These are phyloP conservation scores for Pseudocheirus occidentalis DNA, from an alignment of 2,797 vertebrate species.

Conservation along the genomic window DNA sequence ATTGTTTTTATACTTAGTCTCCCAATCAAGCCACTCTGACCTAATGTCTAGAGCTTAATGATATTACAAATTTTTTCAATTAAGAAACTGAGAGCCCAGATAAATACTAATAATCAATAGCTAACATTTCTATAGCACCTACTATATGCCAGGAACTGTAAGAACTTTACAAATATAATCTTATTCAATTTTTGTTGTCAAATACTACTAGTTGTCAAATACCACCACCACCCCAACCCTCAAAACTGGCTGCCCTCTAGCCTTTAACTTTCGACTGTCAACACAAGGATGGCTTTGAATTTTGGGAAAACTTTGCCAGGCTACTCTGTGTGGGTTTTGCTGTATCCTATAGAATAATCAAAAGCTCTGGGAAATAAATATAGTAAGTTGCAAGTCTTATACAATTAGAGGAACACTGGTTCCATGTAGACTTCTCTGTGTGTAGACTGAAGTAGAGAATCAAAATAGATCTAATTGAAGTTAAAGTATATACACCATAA, in stretches of 20 bases:
- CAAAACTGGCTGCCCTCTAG: not conserved
- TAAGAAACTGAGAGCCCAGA: conserved; percentile 33
- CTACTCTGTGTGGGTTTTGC: not conserved
- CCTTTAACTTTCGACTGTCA: not conserved
- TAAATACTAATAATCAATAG: not conserved
- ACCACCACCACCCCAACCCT: not conserved
- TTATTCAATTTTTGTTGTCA: not conserved
- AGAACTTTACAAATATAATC: not conserved
- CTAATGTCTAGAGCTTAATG: not conserved
- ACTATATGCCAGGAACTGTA: not conserved
- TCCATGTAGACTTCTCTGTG: conserved; percentile 15
- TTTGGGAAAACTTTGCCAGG: not conserved
- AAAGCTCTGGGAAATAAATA: conserved; percentile 12
- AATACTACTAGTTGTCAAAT: not conserved
- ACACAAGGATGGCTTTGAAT: not conserved
- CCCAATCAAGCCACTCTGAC: not conserved
- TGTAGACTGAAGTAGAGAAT: conserved; percentile 15
- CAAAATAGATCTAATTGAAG: conserved; percentile 1
- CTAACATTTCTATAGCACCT: not conserved
- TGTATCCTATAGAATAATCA: conserved; percentile 29
- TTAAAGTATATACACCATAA: not conserved
- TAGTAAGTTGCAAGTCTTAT: conserved; percentile 16
- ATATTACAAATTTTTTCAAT: conserved; percentile 10
- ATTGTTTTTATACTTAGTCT: not conserved
- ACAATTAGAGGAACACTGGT: conserved; percentile 7